Conservation (phyloP, 2,797 vertebrate species). For the Prionace glauca region DNA sequence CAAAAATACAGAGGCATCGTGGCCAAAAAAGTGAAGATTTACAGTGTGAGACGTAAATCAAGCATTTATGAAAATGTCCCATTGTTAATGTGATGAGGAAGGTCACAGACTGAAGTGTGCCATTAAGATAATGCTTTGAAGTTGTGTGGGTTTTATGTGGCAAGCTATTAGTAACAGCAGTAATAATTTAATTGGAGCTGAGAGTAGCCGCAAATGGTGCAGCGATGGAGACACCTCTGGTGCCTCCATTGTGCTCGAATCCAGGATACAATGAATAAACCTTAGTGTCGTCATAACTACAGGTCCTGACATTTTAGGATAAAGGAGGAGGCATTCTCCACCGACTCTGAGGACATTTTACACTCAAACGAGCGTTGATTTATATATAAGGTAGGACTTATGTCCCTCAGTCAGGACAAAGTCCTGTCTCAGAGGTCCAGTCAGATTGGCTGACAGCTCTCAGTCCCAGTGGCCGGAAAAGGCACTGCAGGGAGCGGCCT, state of each 20-base stretch:
- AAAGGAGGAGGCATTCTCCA: too few species aligned
- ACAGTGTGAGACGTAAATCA: not conserved
- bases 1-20: not conserved
- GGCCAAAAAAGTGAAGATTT: not conserved
- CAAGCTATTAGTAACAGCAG: constrained; percentile 20
- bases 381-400: too few species aligned
- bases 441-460: too few species aligned
- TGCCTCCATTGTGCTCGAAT: not conserved
- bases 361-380: too few species aligned
- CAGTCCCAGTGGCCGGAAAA: too few species aligned
- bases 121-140: constrained; percentile 32
- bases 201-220: not conserved
- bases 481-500: too few species aligned
- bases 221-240: not conserved
- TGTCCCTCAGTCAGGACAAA: too few species aligned
- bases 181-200: constrained; percentile 25
- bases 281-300: too few species aligned
- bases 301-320: too few species aligned
- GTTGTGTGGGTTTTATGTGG: constrained; percentile 29
- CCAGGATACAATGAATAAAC: not conserved
- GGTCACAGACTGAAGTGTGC: constrained; percentile 20
- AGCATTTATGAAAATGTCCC: constrained; percentile 33
- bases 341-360: too few species aligned
- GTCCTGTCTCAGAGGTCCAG: too few species aligned
- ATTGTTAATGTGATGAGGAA: constrained; percentile 12